Evolutionary conservation across 2,888 invertebrate species (phyloP).

Genomic region (Schrankia costaestrigalis): DNA sequence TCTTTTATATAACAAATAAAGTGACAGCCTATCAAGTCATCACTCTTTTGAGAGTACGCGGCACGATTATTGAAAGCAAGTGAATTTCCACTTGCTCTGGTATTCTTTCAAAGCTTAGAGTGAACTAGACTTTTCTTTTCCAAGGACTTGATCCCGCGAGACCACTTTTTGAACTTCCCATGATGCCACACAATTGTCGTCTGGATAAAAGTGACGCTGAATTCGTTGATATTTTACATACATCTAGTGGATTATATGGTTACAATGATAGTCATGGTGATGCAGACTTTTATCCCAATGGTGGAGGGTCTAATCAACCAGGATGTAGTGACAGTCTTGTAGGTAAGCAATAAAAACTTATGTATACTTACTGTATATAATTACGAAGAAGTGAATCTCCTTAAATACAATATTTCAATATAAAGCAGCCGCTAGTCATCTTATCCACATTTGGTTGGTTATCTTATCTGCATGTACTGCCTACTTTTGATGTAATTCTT

Average conservation of each 20-base stretch:
- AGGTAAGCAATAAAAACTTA: slow-evolving; percentile 32
- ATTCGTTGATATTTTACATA: slow-evolving; percentile 89
- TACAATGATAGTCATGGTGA: slow-evolving; percentile 83
- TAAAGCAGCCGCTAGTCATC: no score
- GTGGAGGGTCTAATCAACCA: slow-evolving; percentile 84
- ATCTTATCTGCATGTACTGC: no score
- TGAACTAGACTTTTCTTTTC: slow-evolving; percentile 5
- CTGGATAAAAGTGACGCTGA: slow-evolving; percentile 84
- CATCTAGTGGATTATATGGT: slow-evolving; percentile 84
- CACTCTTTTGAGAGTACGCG: no score
- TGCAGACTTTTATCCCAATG: slow-evolving; percentile 88
- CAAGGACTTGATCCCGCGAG: slow-evolving; percentile 84
- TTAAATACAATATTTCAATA: no score
- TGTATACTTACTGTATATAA: slow-evolving; percentile 57
- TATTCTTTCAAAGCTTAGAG: no score
- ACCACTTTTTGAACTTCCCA: slow-evolving; percentile 80
- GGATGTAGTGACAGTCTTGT: slow-evolving; percentile 81
- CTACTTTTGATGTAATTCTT: no score
- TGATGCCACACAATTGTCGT: slow-evolving; percentile 50
- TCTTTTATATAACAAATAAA: no score
- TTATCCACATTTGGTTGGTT: no score
- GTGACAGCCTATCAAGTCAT: no score
- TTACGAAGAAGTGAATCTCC: no score
- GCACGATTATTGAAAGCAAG: no score
- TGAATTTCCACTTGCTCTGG: no score